Evolutionary conservation across 1,140 invertebrate genomes (phyloP).

Genomic region (Campodea augens): DNA sequence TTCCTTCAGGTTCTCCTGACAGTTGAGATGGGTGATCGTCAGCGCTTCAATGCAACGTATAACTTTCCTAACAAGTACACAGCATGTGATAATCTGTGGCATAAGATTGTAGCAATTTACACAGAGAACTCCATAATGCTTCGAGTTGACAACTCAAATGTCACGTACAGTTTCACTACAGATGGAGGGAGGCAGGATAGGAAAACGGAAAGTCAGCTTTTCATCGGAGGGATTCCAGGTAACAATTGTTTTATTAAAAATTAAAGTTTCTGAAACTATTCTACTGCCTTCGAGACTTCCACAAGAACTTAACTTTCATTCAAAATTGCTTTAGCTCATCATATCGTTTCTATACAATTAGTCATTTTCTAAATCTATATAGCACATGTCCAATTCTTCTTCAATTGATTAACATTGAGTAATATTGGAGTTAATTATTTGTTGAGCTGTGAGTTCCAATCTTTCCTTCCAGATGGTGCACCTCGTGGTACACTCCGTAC

Average conservation of each 20-base stretch:
- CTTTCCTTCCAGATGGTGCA: conserved; percentile 34
- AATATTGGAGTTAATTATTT: conserved; percentile 2
- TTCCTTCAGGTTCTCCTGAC: conserved; percentile 39
- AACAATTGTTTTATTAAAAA: too few species aligned
- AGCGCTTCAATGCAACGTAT: conserved; percentile 35
- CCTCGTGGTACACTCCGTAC: conserved; percentile 40
- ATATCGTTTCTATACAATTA: conserved; percentile 7
- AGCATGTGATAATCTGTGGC: conserved; percentile 74
- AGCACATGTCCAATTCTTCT: too few species aligned
- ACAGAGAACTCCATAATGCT: conserved; percentile 45
- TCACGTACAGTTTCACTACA: conserved; percentile 16
- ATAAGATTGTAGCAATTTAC: conserved; percentile 52
- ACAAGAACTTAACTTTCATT: conserved; percentile 5
- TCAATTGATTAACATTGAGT: background rate
- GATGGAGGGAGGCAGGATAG: conserved; percentile 26
- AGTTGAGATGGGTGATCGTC: conserved; percentile 41
- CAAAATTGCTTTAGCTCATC: background rate
- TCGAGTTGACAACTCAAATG: conserved; percentile 44
- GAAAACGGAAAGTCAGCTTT: conserved; percentile 40
- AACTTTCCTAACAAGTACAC: conserved; percentile 35
- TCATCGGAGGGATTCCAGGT: conserved; percentile 74
- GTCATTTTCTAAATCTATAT: conserved; percentile 6
- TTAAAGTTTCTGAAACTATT: too few species aligned
- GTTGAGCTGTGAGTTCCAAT: conserved; percentile 9
- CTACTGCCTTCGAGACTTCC: too few species aligned